Evolutionary conservation across 2,113 vertebrate genomes (phyloP).

Genomic region (Ceyx cyanopectus): DNA sequence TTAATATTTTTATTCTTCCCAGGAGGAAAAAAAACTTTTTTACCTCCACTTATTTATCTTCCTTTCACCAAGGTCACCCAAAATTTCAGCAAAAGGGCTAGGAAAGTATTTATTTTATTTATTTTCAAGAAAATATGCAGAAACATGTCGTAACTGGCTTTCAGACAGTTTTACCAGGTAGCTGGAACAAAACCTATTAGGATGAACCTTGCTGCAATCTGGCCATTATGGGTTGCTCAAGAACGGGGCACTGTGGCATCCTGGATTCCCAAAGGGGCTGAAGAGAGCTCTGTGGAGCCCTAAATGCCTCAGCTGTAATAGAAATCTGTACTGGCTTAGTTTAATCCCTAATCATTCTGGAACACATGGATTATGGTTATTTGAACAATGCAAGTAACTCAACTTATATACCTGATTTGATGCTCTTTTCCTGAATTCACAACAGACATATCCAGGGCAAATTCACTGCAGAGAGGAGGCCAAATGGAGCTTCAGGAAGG

Average conservation of each 20-base stretch:
- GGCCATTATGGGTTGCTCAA: accelerated
- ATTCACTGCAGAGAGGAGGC: background rate
- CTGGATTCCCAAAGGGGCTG: accelerated
- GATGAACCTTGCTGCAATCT: background rate
- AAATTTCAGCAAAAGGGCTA: background rate
- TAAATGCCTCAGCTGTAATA: background rate
- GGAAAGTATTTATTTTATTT: background rate
- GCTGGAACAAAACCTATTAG: background rate
- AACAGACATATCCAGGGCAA: background rate
- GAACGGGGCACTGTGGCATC: accelerated
- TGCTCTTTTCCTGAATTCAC: background rate
- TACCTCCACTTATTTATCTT: background rate
- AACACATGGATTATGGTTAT: background rate
- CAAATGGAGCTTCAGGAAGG: background rate
- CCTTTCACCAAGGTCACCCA: background rate
- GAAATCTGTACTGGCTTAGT: background rate
- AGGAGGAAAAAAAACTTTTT: background rate
- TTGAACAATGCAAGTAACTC: background rate
- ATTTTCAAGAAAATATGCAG: background rate
- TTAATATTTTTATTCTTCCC: background rate
- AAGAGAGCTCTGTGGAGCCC: too few species aligned
- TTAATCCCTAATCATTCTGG: background rate
- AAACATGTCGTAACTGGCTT: background rate
- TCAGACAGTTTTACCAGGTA: background rate
- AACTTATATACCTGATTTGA: background rate